Conservation (phyloP, 2,888 invertebrate genomes). For the Athalia circularis region DNA sequence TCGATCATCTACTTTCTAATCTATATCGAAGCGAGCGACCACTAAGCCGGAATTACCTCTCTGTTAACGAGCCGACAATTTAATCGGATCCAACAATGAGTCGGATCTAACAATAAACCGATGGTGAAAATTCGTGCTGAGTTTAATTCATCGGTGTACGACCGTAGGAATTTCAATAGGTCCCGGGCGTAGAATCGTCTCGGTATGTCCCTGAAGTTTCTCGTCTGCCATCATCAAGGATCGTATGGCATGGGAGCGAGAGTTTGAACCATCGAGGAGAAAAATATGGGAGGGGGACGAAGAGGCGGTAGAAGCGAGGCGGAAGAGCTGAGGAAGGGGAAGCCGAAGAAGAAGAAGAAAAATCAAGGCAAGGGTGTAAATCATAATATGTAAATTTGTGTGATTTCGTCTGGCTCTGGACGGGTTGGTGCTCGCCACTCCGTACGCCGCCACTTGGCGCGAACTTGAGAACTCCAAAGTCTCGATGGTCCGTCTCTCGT, state of each 20-base stretch:
- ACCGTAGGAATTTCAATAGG: constrained; percentile 1
- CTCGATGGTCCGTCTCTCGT: constrained; percentile 52
- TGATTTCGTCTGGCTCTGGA: constrained; percentile 68
- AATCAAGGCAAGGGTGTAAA: constrained; percentile 70
- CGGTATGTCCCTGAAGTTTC: constrained; percentile 31
- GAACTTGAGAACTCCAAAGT: constrained; percentile 54
- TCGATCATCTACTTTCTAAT: constrained; percentile 37
- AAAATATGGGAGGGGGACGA: constrained; percentile 36
- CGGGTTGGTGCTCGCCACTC: constrained; percentile 61
- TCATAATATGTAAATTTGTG: constrained; percentile 72
- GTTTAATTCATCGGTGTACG: neutral
- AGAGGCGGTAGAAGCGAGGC: constrained; percentile 31
- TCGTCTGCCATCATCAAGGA: constrained; percentile 24
- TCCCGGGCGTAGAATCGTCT: constrained; percentile 22
- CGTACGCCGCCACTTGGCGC: constrained; percentile 61
- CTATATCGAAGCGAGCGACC: constrained; percentile 25
- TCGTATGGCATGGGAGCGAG: constrained; percentile 46
- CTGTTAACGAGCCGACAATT: constrained; percentile 9
- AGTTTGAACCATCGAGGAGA: constrained; percentile 33
- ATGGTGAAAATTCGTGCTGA: neutral
- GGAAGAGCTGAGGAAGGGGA: constrained; percentile 37
- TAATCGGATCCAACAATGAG: constrained; percentile 13
- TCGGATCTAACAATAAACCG: neutral
- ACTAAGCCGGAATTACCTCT: constrained; percentile 9
- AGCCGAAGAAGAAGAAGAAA: constrained; percentile 53